phyloP scores from a whole-genome alignment of 2,888 invertebrate genomes.

The Ochropacha duplaris region DNA sequence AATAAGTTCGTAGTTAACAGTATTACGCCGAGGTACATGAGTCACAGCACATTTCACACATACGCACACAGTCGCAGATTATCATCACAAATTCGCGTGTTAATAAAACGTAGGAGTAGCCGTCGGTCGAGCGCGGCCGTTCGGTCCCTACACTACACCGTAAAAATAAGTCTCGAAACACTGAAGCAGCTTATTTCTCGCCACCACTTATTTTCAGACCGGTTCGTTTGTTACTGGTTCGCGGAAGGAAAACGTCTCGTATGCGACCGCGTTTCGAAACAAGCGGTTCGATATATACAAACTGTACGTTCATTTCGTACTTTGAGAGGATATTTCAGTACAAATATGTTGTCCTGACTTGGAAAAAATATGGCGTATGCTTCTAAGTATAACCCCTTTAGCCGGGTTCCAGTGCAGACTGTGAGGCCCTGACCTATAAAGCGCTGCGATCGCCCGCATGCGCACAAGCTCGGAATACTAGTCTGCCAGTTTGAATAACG shows the following conservation, averaged over 20 bases:
- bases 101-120: slow-evolving; percentile 23
- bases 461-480: slow-evolving; percentile 61
- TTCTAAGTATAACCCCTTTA: slow-evolving; percentile 61
- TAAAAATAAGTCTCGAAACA: slow-evolving; percentile 37
- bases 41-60: slow-evolving; percentile 45
- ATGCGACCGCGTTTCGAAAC: slow-evolving; percentile 19
- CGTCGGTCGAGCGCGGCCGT: slow-evolving; percentile 29
- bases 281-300: slow-evolving; percentile 21
- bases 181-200: slow-evolving; percentile 43
- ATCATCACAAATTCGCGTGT: slow-evolving; percentile 43
- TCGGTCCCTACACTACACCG: slow-evolving; percentile 44
- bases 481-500: slow-evolving; percentile 75
- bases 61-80: slow-evolving; percentile 28
- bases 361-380: slow-evolving; percentile 47
- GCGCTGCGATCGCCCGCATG: slow-evolving; percentile 65
- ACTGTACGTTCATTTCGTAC: slow-evolving; percentile 36
- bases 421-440: slow-evolving; percentile 76
- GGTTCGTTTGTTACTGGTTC: slow-evolving; percentile 37
- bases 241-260: slow-evolving; percentile 36
- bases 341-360: not conserved
- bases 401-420: slow-evolving; percentile 70
- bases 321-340: slow-evolving; percentile 8
- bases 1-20: slow-evolving; percentile 35
- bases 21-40: slow-evolving; percentile 45
- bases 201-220: slow-evolving; percentile 51